Evolutionary conservation across 1,140 invertebrate genomes (phyloP), one percentile per base, ranked within the genome.

Genomic region (Gryllus bimaculatus): DNA sequence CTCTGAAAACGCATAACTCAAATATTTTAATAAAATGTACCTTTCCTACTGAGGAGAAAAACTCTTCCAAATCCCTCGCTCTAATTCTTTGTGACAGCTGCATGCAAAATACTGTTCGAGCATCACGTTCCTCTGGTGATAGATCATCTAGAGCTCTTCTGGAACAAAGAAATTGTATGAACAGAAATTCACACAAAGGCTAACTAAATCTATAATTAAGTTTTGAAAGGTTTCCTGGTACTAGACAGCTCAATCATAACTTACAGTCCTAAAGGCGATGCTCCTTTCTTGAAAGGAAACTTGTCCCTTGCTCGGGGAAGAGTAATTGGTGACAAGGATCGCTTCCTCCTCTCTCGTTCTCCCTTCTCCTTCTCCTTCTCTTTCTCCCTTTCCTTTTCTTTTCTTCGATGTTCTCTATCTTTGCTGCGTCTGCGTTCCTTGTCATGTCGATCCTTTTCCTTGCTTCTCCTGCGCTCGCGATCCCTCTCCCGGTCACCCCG

Each of bases 11-110:
- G 54, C 77, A 20, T 21, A 66, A 78, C 49, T 20, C 3, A 15
- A 20, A 54, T 78, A 18, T 20, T 78, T 26, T 54, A 54, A 49
- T 8, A 15, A 47, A 47, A 18, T 48, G 8, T 79, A 99, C 98
- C 90, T 98, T 98, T 73, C 98, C 98, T 79, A 99, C 98, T 79
- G 96, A 95, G 7, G 96, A 98, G 85, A 99, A 99, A 86, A 99
- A 99, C 86, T 99, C 98, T 88, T 99, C 98, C 54, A 99, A 87
- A 86, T 99, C 98, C 80, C 97, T 91, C 12, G 95, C 95, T 80
- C 98, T 90, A 82, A 99, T 96, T 82, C 96, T 89, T 83, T 98
- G 95, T 80, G 97, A 96, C 49, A 98, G 85, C 85, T 98, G 96
- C 93, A 99, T 97, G 86, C 97, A 98, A 86, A 99, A 99, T 12